phyloP scores from a whole-genome alignment of 2,113 vertebrate genomes.

The Panurus biarmicus region DNA sequence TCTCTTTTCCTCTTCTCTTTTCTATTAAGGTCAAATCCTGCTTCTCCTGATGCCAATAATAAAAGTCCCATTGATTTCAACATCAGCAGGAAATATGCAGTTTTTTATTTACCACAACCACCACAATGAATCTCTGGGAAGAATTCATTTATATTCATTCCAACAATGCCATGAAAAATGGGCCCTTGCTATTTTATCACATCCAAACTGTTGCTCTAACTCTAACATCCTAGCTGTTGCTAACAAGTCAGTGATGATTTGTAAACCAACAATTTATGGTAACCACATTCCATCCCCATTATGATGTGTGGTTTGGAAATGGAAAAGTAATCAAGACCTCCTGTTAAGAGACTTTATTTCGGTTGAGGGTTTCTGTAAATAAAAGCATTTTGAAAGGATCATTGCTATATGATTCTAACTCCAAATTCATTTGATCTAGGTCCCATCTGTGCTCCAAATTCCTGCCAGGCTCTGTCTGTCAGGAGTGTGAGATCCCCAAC shows the following conservation, averaged over 20 bases:
- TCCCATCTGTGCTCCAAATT: not conserved
- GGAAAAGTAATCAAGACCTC: constrained; percentile 65
- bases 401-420: constrained; percentile 44
- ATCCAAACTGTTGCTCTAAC: constrained; percentile 58
- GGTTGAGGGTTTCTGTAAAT: constrained; percentile 50
- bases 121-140: constrained; percentile 55
- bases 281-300: constrained; percentile 59
- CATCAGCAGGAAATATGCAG: constrained; percentile 58
- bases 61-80: constrained; percentile 58
- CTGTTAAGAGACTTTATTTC: constrained; percentile 59
- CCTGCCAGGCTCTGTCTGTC: constrained; percentile 14
- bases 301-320: constrained; percentile 63
- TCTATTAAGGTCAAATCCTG: constrained; percentile 54
- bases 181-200: constrained; percentile 52
- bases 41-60: constrained; percentile 42
- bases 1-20: constrained; percentile 35
- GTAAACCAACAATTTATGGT: constrained; percentile 65
- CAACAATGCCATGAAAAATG: constrained; percentile 50
- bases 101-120: constrained; percentile 54
- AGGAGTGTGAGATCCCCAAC: not conserved
- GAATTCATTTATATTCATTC: constrained; percentile 56
- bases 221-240: constrained; percentile 55
- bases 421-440: constrained; percentile 29
- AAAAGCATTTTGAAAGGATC: constrained; percentile 39
- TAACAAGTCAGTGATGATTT: constrained; percentile 65